Evolutionary conservation across 2,888 invertebrate species (phyloP), one percentile per base, ranked within the genome.

Genomic region (Dasysyrphus albostriatus): DNA sequence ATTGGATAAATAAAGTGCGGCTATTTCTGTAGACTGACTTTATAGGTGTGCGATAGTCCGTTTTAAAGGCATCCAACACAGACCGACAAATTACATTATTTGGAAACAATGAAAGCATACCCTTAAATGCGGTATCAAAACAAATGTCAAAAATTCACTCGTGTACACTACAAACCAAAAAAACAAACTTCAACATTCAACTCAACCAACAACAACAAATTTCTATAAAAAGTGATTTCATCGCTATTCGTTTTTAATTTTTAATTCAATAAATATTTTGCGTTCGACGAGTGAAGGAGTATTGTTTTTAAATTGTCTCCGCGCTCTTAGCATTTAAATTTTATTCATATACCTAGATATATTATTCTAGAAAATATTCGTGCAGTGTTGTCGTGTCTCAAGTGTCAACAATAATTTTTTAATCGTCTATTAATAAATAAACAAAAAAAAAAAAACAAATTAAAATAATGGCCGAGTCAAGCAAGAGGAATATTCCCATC

Each of bases 401-500:
- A 80, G 76, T 81, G 76, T 81, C 34, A 72, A 75, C 44, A 34
- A 42, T 32, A 14, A 75, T 7, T 44, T 37, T 37, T 51, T 42
- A 59, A 42, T 49, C 47, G 39, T 69, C 24, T 44, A 19, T 37
- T 16, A 69, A 49, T 49, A 82, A 73, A 79, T 42, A 76, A 76
- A 87, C 65, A 79, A 65, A 77, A 24, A 69, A 69, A 82, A 75
- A 84, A 63, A 88, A 32, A 3, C 32, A 32, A 32, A 32, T 32
- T 4, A 65, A 63, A 75, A 93, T 92, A 94, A 97, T 97, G 97
- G 96, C 97, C 92, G 96, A 97, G 94, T 94, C 96, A 94, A 96
- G 96, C 92, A 96, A 96, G 93, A 95, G 96, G 92, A 96, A 97
- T 94, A 97, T 98, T 94, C 98, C 98, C 91, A 97, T 98, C 94